These are phyloP conservation scores for Battus philenor DNA, from an alignment of 1,140 invertebrate species.

Conservation along the genomic window DNA sequence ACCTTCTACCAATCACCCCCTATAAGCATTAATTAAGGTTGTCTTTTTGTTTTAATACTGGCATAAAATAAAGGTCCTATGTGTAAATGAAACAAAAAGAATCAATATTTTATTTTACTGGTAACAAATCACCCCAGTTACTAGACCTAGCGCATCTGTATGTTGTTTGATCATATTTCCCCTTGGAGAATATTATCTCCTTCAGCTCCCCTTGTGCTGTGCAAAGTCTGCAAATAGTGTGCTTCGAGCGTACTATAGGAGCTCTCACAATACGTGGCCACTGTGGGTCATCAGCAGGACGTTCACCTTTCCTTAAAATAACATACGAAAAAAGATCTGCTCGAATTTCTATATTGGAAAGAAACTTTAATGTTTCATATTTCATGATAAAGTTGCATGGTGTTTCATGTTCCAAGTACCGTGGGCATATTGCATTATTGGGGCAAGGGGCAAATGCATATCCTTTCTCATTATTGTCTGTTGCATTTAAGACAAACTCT, in stretches of 20 bases:
- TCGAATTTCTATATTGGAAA: slow-evolving; percentile 45
- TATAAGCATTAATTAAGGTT: too few relatives aligned
- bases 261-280: slow-evolving; percentile 89
- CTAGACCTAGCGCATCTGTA: slow-evolving; percentile 83
- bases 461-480: slow-evolving; percentile 52
- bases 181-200: slow-evolving; percentile 85
- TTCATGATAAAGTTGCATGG: slow-evolving; percentile 87
- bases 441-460: slow-evolving; percentile 91
- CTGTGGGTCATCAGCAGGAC: slow-evolving; percentile 66
- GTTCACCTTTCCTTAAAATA: slow-evolving; percentile 85
- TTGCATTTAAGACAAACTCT: slow-evolving; percentile 80
- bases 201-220: slow-evolving; percentile 83
- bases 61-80: slow-evolving; percentile 20
- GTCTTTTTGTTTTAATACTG: neutral
- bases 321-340: slow-evolving; percentile 84
- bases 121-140: slow-evolving; percentile 86
- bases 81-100: too few relatives aligned
- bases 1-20: too few relatives aligned
- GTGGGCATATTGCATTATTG: slow-evolving; percentile 86
- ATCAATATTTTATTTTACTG: slow-evolving; percentile 77
- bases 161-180: slow-evolving; percentile 82
- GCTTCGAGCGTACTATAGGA: slow-evolving; percentile 79
- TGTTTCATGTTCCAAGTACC: slow-evolving; percentile 77
- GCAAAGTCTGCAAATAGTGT: slow-evolving; percentile 87
- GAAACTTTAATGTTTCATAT: slow-evolving; percentile 78